These are phyloP conservation scores for Hydrophis major DNA, from an alignment of 2,797 vertebrate genomes.

Conservation along the genomic window DNA sequence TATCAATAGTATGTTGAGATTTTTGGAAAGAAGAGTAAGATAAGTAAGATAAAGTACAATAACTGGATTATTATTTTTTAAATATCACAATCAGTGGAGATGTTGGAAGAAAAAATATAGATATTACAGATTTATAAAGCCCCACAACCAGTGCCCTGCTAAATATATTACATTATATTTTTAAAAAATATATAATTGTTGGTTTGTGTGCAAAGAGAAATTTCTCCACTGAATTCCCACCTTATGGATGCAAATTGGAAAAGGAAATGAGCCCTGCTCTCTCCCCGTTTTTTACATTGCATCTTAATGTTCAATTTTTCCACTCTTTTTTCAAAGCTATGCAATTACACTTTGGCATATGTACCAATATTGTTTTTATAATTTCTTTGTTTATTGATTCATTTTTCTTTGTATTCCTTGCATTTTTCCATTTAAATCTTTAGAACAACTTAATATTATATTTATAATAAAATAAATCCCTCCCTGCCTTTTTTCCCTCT, in stretches of 20 bases:
- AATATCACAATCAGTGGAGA: background rate
- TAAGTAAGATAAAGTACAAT: background rate
- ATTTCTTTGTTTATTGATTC: background rate
- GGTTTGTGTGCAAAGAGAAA: background rate
- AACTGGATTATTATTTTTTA: background rate
- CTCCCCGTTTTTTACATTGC: background rate
- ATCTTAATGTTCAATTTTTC: background rate
- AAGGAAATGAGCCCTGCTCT: background rate
- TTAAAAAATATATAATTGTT: background rate
- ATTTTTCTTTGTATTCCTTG: background rate
- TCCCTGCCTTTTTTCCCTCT: background rate
- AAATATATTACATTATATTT: no score
- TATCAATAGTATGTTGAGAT: background rate
- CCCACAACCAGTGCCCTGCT: no score
- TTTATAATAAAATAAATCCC: background rate
- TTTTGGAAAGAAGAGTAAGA: background rate
- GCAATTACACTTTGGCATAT: background rate
- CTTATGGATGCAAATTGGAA: background rate
- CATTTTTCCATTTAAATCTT: background rate
- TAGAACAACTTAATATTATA: background rate
- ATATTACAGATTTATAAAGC: background rate
- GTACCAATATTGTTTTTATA: background rate
- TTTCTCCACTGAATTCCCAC: background rate
- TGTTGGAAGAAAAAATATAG: background rate
- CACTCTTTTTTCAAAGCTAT: background rate